phyloP scores from a whole-genome alignment of 2,888 invertebrate genomes.

The Cryptus armator region DNA sequence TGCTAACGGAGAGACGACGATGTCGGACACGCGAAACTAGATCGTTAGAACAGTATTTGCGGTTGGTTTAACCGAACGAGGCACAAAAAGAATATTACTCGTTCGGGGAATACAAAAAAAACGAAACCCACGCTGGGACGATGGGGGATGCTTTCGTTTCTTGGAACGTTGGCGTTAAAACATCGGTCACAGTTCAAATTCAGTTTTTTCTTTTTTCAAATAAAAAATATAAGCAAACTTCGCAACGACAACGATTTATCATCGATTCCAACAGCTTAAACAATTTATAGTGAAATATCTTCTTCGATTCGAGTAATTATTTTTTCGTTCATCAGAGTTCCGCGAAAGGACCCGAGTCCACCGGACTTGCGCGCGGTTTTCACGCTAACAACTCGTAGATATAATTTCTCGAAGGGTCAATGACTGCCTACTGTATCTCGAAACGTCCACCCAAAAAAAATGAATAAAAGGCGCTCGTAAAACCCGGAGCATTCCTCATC shows the following conservation, averaged over 20 bases:
- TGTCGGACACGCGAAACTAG: slow-evolving; percentile 29
- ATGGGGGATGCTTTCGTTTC: neutral
- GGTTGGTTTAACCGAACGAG: slow-evolving; percentile 3
- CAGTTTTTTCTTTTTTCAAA: no score
- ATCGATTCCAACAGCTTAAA: no score
- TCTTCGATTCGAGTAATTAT: no score
- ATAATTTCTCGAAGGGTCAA: neutral
- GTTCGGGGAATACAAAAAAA: slow-evolving; percentile 6
- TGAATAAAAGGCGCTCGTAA: neutral
- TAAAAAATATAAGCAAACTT: no score
- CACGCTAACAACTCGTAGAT: neutral
- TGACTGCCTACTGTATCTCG: neutral
- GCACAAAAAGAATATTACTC: slow-evolving; percentile 9
- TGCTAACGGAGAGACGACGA: slow-evolving; percentile 23
- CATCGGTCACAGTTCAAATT: no score
- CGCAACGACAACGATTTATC: no score
- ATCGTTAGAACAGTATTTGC: slow-evolving; percentile 49
- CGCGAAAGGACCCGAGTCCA: no score
- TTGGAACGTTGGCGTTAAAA: neutral
- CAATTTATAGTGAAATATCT: no score
- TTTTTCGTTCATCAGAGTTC: no score
- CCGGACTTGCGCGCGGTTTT: no score
- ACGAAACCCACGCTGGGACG: neutral
- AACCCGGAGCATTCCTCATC: slow-evolving; percentile 4
- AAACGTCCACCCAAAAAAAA: neutral